Evolutionary conservation across 1,140 invertebrate species (phyloP).

Genomic region (Ladona fulva): DNA sequence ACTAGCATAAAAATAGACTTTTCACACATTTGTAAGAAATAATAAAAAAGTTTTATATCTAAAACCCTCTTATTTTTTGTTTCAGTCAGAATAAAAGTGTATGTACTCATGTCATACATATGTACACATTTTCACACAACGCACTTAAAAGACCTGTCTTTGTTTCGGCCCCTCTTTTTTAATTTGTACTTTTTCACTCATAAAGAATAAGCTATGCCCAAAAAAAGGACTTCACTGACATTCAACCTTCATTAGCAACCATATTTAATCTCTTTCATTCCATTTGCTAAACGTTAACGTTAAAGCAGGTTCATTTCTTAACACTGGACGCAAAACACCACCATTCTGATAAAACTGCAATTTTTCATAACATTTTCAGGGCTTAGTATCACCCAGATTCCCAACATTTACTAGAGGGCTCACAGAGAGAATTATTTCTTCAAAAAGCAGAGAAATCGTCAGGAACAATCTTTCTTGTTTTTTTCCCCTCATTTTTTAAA

Average conservation of each 20-base stretch:
- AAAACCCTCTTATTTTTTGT: constrained; percentile 2
- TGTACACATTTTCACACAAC: background rate
- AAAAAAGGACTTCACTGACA: background rate
- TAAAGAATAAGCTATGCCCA: constrained; percentile 6
- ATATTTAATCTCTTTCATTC: background rate
- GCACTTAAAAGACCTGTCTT: background rate
- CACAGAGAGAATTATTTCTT: background rate
- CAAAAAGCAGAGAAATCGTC: background rate
- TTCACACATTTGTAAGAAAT: constrained; percentile 10
- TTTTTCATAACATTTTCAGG: constrained; percentile 5
- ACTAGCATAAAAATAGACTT: constrained; percentile 10
- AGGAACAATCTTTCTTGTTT: background rate
- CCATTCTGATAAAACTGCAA: background rate
- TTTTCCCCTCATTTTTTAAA: background rate
- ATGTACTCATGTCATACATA: constrained; percentile 7
- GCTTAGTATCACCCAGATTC: background rate
- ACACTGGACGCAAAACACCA: constrained; percentile 1
- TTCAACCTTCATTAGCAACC: background rate
- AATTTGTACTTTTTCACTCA: constrained; percentile 9
- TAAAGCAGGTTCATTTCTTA: background rate
- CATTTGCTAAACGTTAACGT: constrained; percentile 8
- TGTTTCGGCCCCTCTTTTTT: background rate
- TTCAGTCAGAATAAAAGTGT: constrained; percentile 7
- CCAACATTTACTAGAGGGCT: constrained; percentile 8
- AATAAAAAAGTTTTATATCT: constrained; percentile 11